Evolutionary conservation across 2,113 vertebrate genomes (phyloP).

Genomic region (Ranitomeya variabilis): DNA sequence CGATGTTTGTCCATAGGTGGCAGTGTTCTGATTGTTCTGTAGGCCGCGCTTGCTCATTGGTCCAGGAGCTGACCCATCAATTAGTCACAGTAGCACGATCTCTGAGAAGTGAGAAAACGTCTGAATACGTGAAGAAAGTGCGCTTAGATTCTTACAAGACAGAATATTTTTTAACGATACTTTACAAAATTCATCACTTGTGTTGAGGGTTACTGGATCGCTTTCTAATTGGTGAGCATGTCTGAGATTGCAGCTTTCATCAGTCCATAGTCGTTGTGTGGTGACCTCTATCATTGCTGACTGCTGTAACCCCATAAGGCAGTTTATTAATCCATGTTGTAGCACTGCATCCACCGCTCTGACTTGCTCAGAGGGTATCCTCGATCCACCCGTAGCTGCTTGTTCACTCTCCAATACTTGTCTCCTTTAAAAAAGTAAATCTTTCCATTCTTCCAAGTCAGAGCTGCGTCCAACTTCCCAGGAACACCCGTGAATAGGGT

Average conservation of each 20-base stretch:
- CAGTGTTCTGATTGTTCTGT: background rate
- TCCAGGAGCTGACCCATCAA: background rate
- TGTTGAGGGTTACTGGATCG: background rate
- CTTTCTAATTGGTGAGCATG: background rate
- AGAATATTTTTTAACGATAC: background rate
- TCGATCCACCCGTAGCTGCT: constrained; percentile 72
- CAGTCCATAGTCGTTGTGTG: background rate
- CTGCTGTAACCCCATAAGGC: background rate
- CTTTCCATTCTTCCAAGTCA: constrained; percentile 81
- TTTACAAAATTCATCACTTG: background rate
- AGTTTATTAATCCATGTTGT: constrained; percentile 46
- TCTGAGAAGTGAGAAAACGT: background rate
- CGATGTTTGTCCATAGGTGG: background rate
- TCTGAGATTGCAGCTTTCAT: background rate
- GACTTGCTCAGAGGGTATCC: constrained; percentile 79
- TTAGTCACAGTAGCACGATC: background rate
- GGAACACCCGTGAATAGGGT: constrained; percentile 77
- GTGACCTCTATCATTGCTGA: background rate
- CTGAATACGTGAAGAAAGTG: background rate
- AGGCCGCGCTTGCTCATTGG: background rate
- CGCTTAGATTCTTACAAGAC: background rate
- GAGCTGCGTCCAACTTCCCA: constrained; percentile 72
- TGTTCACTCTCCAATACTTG: constrained; percentile 81
- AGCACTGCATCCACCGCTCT: constrained; percentile 82
- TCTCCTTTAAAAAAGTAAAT: constrained; percentile 85